phyloP scores from a whole-genome alignment of 2,797 vertebrate genomes.

The Cryptoprocta ferox region DNA sequence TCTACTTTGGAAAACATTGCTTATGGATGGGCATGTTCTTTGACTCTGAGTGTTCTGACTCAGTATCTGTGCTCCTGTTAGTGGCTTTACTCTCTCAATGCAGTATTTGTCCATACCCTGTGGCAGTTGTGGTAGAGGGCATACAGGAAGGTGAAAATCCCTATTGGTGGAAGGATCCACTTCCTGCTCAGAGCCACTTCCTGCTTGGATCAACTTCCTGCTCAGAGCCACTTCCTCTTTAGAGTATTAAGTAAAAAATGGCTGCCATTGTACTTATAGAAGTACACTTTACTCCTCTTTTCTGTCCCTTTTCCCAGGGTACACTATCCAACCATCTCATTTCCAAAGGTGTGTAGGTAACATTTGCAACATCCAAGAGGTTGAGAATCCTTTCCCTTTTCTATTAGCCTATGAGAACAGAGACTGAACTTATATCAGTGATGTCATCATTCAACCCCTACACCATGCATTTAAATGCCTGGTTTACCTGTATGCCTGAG shows the following conservation, averaged over 20 bases:
- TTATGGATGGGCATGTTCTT: not conserved
- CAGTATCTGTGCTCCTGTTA: not conserved
- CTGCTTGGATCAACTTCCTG: not conserved
- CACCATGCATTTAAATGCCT: too few species aligned
- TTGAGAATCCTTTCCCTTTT: not conserved
- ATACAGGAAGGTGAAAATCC: too few species aligned
- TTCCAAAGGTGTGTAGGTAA: not conserved
- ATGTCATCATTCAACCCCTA: not conserved
- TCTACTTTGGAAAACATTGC: not conserved
- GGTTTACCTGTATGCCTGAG: not conserved
- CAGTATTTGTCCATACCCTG: not conserved
- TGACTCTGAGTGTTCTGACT: not conserved
- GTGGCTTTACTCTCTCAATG: not conserved
- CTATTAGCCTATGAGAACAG: not conserved
- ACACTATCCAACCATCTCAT: not conserved
- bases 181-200: not conserved
- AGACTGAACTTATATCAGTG: not conserved
- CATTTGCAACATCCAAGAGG: not conserved
- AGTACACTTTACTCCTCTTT: not conserved
- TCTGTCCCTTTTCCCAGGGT: not conserved
- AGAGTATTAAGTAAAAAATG: not conserved
- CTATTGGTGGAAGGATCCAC: not conserved
- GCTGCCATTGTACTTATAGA: not conserved
- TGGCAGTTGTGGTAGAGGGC: not conserved
- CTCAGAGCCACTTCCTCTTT: not conserved